These are phyloP conservation scores for Salticus scenicus DNA, from an alignment of 2,888 invertebrate species.

Conservation along the genomic window DNA sequence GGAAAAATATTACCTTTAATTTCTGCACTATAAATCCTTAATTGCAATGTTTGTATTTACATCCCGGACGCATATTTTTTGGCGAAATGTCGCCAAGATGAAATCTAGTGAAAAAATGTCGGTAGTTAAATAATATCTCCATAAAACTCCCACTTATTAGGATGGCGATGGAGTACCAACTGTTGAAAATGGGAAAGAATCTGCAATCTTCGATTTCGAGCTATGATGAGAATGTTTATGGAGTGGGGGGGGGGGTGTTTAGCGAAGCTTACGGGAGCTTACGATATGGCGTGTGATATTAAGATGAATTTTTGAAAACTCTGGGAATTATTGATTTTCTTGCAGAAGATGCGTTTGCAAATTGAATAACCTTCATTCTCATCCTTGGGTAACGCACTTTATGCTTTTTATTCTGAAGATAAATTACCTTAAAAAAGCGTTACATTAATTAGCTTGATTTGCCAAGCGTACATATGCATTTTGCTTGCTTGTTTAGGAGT, in stretches of 20 bases:
- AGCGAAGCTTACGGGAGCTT: background rate
- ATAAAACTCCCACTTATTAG: background rate
- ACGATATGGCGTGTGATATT: background rate
- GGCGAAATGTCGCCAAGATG: slow-evolving; percentile 8
- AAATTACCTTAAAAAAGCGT: too few species aligned
- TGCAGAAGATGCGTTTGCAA: background rate
- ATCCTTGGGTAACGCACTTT: too few species aligned
- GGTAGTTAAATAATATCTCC: background rate
- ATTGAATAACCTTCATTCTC: background rate
- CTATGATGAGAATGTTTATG: too few species aligned
- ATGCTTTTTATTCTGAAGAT: too few species aligned
- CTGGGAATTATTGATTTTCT: slow-evolving; percentile 6
- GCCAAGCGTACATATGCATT: too few species aligned
- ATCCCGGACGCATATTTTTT: background rate
- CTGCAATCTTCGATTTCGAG: too few species aligned
- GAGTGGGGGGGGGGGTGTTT: too few species aligned
- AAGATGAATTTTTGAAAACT: background rate
- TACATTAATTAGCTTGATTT: too few species aligned
- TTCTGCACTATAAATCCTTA: too few species aligned
- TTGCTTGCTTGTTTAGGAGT: too few species aligned
- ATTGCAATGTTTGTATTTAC: too few species aligned
- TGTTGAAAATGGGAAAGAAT: background rate
- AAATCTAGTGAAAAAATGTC: background rate
- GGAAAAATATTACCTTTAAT: too few species aligned
- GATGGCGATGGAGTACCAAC: background rate